Evolutionary conservation across 1,140 invertebrate species (phyloP), one percentile per base, ranked within the genome.

Genomic region (Melipona quadrifasciata): DNA sequence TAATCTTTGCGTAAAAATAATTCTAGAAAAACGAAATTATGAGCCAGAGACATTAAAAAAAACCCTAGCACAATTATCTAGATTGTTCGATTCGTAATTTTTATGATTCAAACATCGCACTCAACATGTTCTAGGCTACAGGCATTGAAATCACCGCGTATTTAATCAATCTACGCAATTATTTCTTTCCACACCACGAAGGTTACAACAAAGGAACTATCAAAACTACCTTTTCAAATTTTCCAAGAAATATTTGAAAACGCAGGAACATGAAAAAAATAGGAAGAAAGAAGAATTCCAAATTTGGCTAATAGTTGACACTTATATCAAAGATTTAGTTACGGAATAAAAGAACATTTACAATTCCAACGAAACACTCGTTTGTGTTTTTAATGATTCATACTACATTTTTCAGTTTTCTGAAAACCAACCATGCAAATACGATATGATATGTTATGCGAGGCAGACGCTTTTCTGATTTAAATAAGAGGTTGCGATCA

Each of bases 101-200:
- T 17, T 31, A 34, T n/a, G 57, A 74, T 39, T n/a, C 27, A 58
- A 82, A 39, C 74, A 70, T 31, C 80, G 19, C 1, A 53, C 4
- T 24, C 14, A 55, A 6, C 47, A 14, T 3, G 27, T 67, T 53
- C n/a, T 5, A 73, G 34, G 47, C 31, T 31, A 17, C 19, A 51
- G 24, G 55, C 72, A 34, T 75, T 70, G 19, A 78, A 70, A 19
- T 83, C 65, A n/a, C 65, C 64, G 17, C n/a, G 31, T 27, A 17
- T 39, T 14, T 39, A 4, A 16, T 5, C 21, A 24, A 72, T 31
- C 4, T 10, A 51, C 39, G 8, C 51, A 53, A 73, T 19, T n/a
- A 19, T 53, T 55, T n/a, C n/a, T 10, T 76, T 12, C 17, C 10
- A 68, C 67, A 24, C 4, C 4, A 34, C 19, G 16, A 12, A 3